Evolutionary conservation across 2,113 vertebrate genomes (phyloP), one percentile per base, ranked within the genome.

Genomic region (Cinclus mexicanus): DNA sequence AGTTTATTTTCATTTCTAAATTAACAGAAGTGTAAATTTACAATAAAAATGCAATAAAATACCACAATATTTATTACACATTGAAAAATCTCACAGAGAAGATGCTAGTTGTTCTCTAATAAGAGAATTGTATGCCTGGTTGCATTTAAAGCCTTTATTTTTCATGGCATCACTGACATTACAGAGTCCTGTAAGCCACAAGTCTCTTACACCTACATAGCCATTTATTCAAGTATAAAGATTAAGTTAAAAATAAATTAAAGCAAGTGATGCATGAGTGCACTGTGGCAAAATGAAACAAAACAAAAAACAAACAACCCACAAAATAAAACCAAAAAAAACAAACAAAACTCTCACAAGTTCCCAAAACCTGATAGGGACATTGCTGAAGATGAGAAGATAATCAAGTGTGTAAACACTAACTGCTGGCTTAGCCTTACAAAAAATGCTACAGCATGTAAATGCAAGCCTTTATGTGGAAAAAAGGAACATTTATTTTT

Each of bases 231-330:
- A 80, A 77, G n/a, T 67, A 77, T 63, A 88, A 93, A 85, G 12
- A 50, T 92, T 86, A 86, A 92, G 88, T 88, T 85, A 85, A 91
- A 96, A 97, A 96, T 89, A 96, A 96, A 87, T 67, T 12, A 95
- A 94, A 97, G 71, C 28, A 96, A 93, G 70, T 90, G 92, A 91
- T 59, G 89, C 46, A 83, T 56, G 56, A 93, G n/a, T 68, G 82
- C 53, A 90, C 37, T 95, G 41, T 92, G 35, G 52, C 8, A 91
- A 95, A 91, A 33, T 24, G 23, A 20, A 71, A 23, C 35, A 60
- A 47, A 37, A 37, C 20, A 70, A n/a, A 5, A 46, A 31, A 7
- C 22, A 41, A 61, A 31, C 26, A 69, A 67, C 4, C 31, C 6
- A 31, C 13, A 28, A 68, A 71, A 23, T 28, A 60, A 47, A 37